phyloP scores from a whole-genome alignment of 2,797 vertebrate species.

The Sternotherus odoratus region DNA sequence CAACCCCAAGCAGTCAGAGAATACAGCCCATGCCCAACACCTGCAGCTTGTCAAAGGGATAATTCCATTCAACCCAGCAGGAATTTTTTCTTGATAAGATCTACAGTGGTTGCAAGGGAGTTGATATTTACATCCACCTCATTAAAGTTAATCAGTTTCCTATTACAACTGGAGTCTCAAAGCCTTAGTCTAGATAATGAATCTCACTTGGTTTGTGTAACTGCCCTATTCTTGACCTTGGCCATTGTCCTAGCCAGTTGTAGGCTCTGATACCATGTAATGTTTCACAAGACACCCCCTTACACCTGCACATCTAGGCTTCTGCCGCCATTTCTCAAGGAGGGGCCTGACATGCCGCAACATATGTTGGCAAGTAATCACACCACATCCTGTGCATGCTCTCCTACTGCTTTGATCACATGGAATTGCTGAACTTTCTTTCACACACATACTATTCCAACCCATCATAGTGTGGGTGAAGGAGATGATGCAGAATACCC shows the following conservation, averaged over 20 bases:
- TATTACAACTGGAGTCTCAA: constrained; percentile 59
- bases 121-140: constrained; percentile 73
- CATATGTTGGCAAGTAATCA: constrained; percentile 42
- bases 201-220: constrained; percentile 51
- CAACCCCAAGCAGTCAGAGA: constrained; percentile 60
- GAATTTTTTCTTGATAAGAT: constrained; percentile 47
- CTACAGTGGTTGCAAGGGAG: constrained; percentile 54
- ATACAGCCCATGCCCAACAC: constrained; percentile 44
- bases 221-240: constrained; percentile 63
- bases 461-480: neutral
- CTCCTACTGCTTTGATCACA: neutral
- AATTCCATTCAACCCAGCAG: constrained; percentile 55
- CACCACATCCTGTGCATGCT: neutral
- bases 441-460: neutral
- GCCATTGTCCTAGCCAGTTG: constrained; percentile 30
- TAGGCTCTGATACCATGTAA: neutral
- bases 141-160: constrained; percentile 71
- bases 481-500: neutral
- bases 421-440: neutral
- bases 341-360: neutral
- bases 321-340: constrained; percentile 35
- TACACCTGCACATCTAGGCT: constrained; percentile 47
- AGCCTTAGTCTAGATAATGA: constrained; percentile 42
- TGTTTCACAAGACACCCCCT: constrained; percentile 60
- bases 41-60: constrained; percentile 71